A percentile compares a stretch with the other conserved stretches of the same genome.
These are phyloP conservation scores for Oligia strigilis DNA, from an alignment of 2,888 invertebrate species.

Conservation along the genomic window DNA sequence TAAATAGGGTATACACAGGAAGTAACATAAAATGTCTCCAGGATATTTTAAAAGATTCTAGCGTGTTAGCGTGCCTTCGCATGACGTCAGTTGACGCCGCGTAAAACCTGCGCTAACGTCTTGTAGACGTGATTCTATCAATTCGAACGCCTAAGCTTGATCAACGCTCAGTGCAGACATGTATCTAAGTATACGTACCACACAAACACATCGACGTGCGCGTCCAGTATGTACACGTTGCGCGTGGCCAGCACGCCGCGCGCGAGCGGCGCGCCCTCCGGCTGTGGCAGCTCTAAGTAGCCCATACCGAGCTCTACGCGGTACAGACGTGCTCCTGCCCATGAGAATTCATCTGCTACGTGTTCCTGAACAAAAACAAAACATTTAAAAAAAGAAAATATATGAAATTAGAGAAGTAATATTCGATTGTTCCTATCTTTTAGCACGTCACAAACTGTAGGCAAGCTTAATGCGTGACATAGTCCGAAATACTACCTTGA, in stretches of 20 bases:
- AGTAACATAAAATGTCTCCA: background rate
- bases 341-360: slow-evolving; percentile 92
- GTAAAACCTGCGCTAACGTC: background rate
- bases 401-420: no score
- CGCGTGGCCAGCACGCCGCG: slow-evolving; percentile 96
- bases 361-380: slow-evolving; percentile 90
- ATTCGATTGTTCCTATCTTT: no score
- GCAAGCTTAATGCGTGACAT: background rate
- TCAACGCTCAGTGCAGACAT: background rate
- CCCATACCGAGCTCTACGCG: slow-evolving; percentile 99
- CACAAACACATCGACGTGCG: slow-evolving; percentile 96
- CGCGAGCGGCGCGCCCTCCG: slow-evolving; percentile 93
- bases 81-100: background rate
- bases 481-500: background rate
- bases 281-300: slow-evolving; percentile 99
- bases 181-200: slow-evolving; percentile 14
- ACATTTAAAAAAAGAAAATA: background rate
- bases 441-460: background rate
- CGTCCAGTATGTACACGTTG: slow-evolving; percentile 99
- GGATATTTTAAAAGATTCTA: background rate
- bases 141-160: background rate
- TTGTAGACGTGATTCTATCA: background rate
- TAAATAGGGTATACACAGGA: background rate
- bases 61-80: background rate
- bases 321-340: slow-evolving; percentile 94